Evolutionary conservation across 2,797 vertebrate species (phyloP), one percentile per base, ranked within the genome.

Genomic region (Limosa lapponica): DNA sequence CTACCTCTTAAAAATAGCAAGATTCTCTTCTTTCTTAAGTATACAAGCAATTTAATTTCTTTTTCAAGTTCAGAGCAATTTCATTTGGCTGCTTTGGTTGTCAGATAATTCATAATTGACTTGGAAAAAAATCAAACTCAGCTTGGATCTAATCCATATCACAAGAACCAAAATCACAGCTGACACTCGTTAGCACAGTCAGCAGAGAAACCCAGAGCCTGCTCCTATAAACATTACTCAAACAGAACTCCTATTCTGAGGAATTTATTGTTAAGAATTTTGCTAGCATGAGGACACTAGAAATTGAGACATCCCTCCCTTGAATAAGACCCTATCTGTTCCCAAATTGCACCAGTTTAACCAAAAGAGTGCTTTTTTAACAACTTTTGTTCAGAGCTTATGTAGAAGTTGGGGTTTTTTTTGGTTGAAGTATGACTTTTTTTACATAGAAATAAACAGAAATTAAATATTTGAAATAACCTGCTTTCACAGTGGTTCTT

Each of bases 101-200:
- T 96, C 91, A 86, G 91, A 91, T 90, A 95, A 86, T 93, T 95
- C 82, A 46, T 95, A 97, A 96, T 71, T 95, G 93, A 64, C 87
- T 96, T 96, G 95, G 94, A 93, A 96, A 94, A 96, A 95, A 82
- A 39, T 91, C 94, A 95, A 78, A 94, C 70, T 90, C 75, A 78
- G 44, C 87, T 96, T 95, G 95, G 87, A 93, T 91, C n/a, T 85
- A 77, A 85, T 92, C 93, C 96, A 93, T 70, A 82, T 71, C 75
- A 74, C 72, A 88, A 82, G 84, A 95, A 93, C 49, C 48, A 85
- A 92, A 95, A 96, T 91, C 79, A 93, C 85, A 95, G 93, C 91
- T 97, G 96, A 95, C 89, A 80, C 57, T 92, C 79, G 79, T 86
- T 93, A 93, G 90, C 90, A 67, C 52, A 88, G 82, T 88, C 93